Evolutionary conservation across 2,113 vertebrate species (phyloP).

Genomic region (Hippocampus abdominalis): DNA sequence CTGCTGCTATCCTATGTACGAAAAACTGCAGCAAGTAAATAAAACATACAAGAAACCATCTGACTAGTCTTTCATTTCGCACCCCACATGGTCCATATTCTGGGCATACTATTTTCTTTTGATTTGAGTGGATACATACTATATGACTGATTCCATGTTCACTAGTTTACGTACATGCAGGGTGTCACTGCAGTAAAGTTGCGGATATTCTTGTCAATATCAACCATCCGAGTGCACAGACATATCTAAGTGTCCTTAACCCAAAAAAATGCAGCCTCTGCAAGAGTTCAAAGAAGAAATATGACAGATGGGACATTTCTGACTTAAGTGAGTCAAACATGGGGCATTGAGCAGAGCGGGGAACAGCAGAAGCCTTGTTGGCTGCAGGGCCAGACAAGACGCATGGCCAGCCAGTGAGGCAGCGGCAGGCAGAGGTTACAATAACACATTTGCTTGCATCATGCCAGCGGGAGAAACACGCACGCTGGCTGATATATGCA

Average conservation of each 20-base stretch:
- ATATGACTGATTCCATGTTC: background rate
- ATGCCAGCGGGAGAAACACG: constrained; percentile 3
- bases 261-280: constrained; percentile 33
- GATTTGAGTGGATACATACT: background rate
- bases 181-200: background rate
- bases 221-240: no score
- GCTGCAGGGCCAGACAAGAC: constrained; percentile 53
- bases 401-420: constrained; percentile 54
- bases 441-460: constrained; percentile 53
- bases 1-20: background rate
- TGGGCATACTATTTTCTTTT: background rate
- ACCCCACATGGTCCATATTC: background rate
- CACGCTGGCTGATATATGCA: constrained; percentile 4
- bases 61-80: constrained; percentile 4
- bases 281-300: constrained; percentile 43
- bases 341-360: constrained; percentile 42
- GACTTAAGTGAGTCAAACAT: constrained; percentile 66
- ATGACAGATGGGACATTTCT: constrained; percentile 54
- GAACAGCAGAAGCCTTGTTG: constrained; percentile 69
- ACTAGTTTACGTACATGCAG: background rate
- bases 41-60: background rate
- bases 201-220: background rate
- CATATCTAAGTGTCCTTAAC: constrained; percentile 11
- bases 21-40: background rate
- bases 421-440: constrained; percentile 57